A percentile compares a stretch with the other conserved stretches of the same genome.
Conservation (phyloP, 2,888 invertebrate genomes). For the Thera obeliscata region DNA sequence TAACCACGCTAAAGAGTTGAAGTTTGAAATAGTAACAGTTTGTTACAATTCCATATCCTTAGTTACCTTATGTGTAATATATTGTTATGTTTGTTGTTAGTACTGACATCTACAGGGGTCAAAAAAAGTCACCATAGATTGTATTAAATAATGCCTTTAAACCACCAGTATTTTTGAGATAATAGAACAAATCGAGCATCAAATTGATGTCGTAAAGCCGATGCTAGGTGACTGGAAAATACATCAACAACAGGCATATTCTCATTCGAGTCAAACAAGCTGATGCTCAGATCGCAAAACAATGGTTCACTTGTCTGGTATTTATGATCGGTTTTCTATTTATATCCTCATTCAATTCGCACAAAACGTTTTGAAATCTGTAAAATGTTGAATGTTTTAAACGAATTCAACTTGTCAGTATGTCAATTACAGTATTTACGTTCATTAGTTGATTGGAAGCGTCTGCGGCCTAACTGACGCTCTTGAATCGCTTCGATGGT, state of each 20-base stretch:
- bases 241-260: constrained; percentile 38
- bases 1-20: no score
- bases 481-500: constrained; percentile 50
- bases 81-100: no score
- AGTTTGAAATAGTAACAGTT: no score
- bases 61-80: no score
- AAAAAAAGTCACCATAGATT: no score
- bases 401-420: constrained; percentile 5
- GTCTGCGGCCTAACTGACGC: constrained; percentile 36
- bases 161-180: constrained; percentile 35
- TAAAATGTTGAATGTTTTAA: constrained; percentile 13
- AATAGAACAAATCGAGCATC: constrained; percentile 34
- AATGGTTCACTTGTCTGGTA: constrained; percentile 38
- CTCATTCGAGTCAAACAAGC: constrained; percentile 41
- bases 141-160: constrained; percentile 15
- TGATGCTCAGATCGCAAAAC: constrained; percentile 40
- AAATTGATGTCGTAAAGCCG: constrained; percentile 40
- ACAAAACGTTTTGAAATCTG: constrained; percentile 11
- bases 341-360: constrained; percentile 11
- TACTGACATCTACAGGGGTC: no score
- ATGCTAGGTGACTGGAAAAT: constrained; percentile 35
- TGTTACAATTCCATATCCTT: no score
- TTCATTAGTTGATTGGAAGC: constrained; percentile 48
- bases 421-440: constrained; percentile 33
- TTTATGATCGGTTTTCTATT: constrained; percentile 37